phyloP scores from a whole-genome alignment of 2,888 invertebrate species.

The Steinernema scapterisci region DNA sequence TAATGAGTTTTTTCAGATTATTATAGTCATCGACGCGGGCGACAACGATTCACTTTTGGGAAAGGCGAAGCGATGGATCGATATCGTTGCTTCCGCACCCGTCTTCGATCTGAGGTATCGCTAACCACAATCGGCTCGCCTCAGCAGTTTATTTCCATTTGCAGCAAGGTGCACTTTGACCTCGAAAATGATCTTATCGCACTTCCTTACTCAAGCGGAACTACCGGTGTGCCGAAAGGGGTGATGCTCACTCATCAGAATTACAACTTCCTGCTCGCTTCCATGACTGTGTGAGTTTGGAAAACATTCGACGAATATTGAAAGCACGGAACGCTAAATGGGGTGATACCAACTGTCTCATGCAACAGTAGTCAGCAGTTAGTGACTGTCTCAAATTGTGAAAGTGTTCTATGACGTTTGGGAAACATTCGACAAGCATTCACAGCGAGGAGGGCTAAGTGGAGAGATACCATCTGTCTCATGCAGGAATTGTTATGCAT shows the following conservation, averaged over 20 bases:
- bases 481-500: too few species aligned
- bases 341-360: too few species aligned
- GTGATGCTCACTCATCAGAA: constrained; percentile 53
- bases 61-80: constrained; percentile 16
- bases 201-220: constrained; percentile 57
- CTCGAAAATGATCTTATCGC: constrained; percentile 45
- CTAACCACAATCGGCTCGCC: too few species aligned
- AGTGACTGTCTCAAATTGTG: too few species aligned
- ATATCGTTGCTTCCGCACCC: constrained; percentile 7
- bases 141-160: background rate
- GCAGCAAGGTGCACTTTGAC: constrained; percentile 40
- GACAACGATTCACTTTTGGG: background rate
- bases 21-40: constrained; percentile 35
- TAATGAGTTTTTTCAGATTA: background rate
- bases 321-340: too few species aligned
- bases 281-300: constrained; percentile 11
- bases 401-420: too few species aligned
- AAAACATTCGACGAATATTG: background rate
- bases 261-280: constrained; percentile 35
- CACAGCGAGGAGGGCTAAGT: too few species aligned
- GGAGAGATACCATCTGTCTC: too few species aligned
- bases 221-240: constrained; percentile 58
- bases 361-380: too few species aligned
- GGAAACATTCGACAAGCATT: too few species aligned
- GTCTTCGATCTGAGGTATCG: constrained; percentile 15